phyloP scores from a whole-genome alignment of 2,888 invertebrate genomes.

The Synergus itoensis region DNA sequence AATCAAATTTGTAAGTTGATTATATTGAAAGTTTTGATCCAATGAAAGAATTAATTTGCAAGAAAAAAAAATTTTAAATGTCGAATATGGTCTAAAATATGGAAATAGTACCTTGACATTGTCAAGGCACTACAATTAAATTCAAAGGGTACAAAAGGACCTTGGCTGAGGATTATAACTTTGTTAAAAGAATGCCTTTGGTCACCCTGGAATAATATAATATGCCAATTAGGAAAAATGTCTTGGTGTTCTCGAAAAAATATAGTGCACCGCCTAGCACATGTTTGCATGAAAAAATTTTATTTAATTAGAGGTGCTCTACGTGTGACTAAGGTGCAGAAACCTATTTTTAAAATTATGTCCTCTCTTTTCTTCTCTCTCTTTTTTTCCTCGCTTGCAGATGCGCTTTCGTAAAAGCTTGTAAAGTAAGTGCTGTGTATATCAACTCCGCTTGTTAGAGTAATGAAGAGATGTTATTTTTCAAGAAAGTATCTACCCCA shows the following conservation, averaged over 20 bases:
- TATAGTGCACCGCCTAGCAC: neutral
- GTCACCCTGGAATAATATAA: neutral
- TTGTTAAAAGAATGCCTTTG: slow-evolving; percentile 4
- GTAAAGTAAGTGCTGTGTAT: slow-evolving; percentile 34
- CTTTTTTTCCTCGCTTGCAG: slow-evolving; percentile 17
- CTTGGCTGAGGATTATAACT: neutral
- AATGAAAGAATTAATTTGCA: neutral
- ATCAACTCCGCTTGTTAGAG: slow-evolving; percentile 33
- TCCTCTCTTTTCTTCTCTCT: slow-evolving; percentile 23
- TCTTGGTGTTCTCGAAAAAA: slow-evolving; percentile 16
- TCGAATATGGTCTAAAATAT: neutral
- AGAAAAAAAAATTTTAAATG: no score
- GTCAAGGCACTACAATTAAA: neutral
- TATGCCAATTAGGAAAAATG: slow-evolving; percentile 29
- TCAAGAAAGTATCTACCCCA: slow-evolving; percentile 14
- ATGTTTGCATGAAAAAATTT: slow-evolving; percentile 27
- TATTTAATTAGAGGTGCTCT: slow-evolving; percentile 35
- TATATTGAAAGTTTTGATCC: neutral
- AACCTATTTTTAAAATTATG: slow-evolving; percentile 39
- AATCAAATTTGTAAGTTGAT: neutral
- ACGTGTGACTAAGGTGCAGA: slow-evolving; percentile 32
- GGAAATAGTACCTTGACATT: neutral
- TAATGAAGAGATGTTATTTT: slow-evolving; percentile 42
- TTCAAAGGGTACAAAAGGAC: neutral
- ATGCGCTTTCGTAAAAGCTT: slow-evolving; percentile 40